A percentile compares a stretch with the other conserved stretches of the same genome.
Conservation (phyloP, 2,113 vertebrate species). For the Otus sunia region DNA sequence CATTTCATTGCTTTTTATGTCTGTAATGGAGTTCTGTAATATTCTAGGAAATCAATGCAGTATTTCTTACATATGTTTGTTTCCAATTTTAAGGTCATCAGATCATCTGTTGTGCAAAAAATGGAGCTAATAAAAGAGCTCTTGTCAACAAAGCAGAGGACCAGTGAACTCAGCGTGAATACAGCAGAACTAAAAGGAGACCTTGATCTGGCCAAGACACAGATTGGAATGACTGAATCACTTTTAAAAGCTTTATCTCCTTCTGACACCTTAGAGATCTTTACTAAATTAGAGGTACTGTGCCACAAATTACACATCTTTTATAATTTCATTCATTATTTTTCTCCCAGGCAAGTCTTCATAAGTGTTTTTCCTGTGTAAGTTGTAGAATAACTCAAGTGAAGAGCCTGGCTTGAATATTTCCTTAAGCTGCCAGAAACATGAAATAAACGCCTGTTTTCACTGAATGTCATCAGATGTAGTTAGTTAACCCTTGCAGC, state of each 20-base stretch:
- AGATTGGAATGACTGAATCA: slow-evolving; percentile 78
- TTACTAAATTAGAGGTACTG: slow-evolving; percentile 78
- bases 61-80: neutral
- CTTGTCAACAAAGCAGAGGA: neutral
- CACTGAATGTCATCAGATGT: neutral
- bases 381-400: neutral
- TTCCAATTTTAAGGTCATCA: slow-evolving; percentile 75
- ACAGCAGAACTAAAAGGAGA: slow-evolving; percentile 71
- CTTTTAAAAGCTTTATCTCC: slow-evolving; percentile 77
- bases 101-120: slow-evolving; percentile 74
- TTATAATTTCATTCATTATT: neutral
- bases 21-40: neutral
- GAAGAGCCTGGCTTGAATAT: neutral
- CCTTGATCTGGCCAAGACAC: slow-evolving; percentile 74
- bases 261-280: slow-evolving; percentile 78
- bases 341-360: neutral
- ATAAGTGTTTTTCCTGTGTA: neutral
- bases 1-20: neutral
- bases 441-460: neutral
- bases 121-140: slow-evolving; percentile 66
- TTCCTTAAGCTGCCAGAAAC: neutral
- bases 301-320: neutral
- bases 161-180: neutral
- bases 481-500: neutral
- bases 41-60: neutral